phyloP scores from a whole-genome alignment of 2,888 invertebrate species.

The Tholera decimalis region DNA sequence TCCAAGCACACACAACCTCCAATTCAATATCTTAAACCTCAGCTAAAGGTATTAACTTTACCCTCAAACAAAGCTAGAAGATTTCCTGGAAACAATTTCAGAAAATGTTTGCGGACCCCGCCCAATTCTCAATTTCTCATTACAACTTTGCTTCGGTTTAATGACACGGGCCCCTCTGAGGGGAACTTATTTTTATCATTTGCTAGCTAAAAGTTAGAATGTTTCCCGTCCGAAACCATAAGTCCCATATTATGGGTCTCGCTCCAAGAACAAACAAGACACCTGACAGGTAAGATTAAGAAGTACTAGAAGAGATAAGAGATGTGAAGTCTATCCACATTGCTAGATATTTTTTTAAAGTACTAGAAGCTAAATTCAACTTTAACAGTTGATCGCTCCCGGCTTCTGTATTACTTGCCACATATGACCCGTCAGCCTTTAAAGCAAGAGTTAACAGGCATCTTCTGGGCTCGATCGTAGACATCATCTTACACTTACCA shows the following conservation, averaged over 20 bases:
- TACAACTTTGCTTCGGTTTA: slow-evolving; percentile 54
- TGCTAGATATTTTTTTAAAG: too few relatives aligned
- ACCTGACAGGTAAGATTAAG: neutral
- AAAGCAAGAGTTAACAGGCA: too few relatives aligned
- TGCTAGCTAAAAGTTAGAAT: slow-evolving; percentile 57
- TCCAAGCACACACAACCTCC: neutral
- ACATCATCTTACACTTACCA: too few relatives aligned
- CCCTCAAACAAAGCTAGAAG: slow-evolving; percentile 36
- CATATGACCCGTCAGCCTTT: too few relatives aligned
- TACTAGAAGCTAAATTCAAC: too few relatives aligned
- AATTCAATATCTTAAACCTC: slow-evolving; percentile 22
- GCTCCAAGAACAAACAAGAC: slow-evolving; percentile 47
- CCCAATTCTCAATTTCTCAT: slow-evolving; percentile 61
- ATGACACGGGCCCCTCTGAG: slow-evolving; percentile 43
- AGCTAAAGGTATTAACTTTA: slow-evolving; percentile 21
- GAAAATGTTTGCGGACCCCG: slow-evolving; percentile 37
- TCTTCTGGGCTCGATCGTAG: too few relatives aligned
- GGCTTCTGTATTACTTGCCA: too few relatives aligned
- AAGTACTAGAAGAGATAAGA: slow-evolving; percentile 24
- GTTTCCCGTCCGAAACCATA: slow-evolving; percentile 55
- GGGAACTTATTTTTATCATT: slow-evolving; percentile 58
- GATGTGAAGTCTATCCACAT: too few relatives aligned
- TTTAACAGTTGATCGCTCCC: too few relatives aligned
- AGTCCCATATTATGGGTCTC: slow-evolving; percentile 56
- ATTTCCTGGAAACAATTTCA: slow-evolving; percentile 48